Base-by-base conservation (phyloP, 2,888 invertebrate species). In the Cancer borealis region DNA sequence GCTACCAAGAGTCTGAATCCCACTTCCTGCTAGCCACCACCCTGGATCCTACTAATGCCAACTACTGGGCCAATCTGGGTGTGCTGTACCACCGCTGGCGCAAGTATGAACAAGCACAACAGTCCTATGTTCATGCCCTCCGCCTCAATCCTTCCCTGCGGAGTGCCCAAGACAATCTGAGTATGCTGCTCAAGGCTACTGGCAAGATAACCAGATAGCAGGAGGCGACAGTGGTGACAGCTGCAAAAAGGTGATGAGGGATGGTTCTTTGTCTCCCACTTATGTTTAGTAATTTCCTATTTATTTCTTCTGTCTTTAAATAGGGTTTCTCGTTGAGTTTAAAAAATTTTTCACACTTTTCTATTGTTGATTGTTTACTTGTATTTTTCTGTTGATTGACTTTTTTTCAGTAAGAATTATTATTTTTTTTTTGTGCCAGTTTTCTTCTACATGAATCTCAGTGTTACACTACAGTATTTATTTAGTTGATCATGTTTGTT, bases 41-140 rank as follows among this genome's bases (percentile, higher is more conserved):
- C 92, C 96, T 98, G 79, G 96, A 96, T 93, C 97, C 98, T 14
- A 97, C 97, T 17, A 98, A 98, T 96, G 98, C 98, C n/a, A 97
- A 98, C 93, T 99, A 98, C 97, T 98, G 98, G 96, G 98, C 98
- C 1, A 99, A 99, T 97, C 97, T 99, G 96, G 98, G 98, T 94
- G 98, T 99, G 39, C 97, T 99, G n/a, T 99, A 99, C 96, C 99
- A 99, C 97, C 97, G 98, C 26, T 95, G 95, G 95, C 92, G 95
- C 30, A 95, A 95, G 92, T 95, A 95, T 45, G 94, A 95, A n/a
- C 93, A 88, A 30, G 95, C 95, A 6, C 95, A 95, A 79, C 90
- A 93, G 92, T 92, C 95, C 12, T 95, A 95, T 88, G 46, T 92
- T 2, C 95, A 95, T 87, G 94, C 95, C 45, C 92, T 95, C 10